phyloP scores from a whole-genome alignment of 2,888 invertebrate genomes.

The Scelioninae gen. 2 region DNA sequence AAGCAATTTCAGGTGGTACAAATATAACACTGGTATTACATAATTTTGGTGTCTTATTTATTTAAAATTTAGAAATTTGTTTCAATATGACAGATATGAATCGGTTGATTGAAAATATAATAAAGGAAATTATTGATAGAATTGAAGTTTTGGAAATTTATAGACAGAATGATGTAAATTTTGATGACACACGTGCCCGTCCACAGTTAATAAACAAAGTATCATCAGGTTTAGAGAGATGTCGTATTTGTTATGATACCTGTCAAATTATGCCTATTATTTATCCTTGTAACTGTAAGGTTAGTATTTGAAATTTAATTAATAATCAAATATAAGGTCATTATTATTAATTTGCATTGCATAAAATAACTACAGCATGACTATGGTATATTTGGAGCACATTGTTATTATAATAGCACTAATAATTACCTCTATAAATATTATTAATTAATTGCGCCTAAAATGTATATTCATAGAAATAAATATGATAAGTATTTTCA shows the following conservation, averaged over 20 bases:
- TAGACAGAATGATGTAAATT: slow-evolving; percentile 27
- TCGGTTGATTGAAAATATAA: slow-evolving; percentile 60
- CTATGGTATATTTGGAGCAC: too few relatives aligned
- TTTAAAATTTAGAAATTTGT: slow-evolving; percentile 3
- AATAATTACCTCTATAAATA: too few relatives aligned
- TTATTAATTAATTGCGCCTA: too few relatives aligned
- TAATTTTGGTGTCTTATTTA: slow-evolving; percentile 20
- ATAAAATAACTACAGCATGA: too few relatives aligned
- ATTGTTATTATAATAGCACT: too few relatives aligned
- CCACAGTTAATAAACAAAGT: slow-evolving; percentile 26
- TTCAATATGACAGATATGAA: slow-evolving; percentile 59
- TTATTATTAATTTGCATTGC: too few relatives aligned
- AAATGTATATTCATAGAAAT: too few relatives aligned
- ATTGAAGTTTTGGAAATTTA: slow-evolving; percentile 52
- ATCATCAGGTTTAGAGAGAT: slow-evolving; percentile 62
- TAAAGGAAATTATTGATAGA: slow-evolving; percentile 62
- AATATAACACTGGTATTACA: slow-evolving; percentile 46
- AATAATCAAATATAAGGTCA: too few relatives aligned
- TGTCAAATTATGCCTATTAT: slow-evolving; percentile 75
- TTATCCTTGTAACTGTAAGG: slow-evolving; percentile 77
- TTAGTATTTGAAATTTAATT: too few relatives aligned
- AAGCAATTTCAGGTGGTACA: slow-evolving; percentile 56
- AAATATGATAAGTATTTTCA: too few relatives aligned
- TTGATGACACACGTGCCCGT: too few relatives aligned
- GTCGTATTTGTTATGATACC: slow-evolving; percentile 77